Evolutionary conservation across 1,140 invertebrate species (phyloP).

Genomic region (Drosophila tsacasi): DNA sequence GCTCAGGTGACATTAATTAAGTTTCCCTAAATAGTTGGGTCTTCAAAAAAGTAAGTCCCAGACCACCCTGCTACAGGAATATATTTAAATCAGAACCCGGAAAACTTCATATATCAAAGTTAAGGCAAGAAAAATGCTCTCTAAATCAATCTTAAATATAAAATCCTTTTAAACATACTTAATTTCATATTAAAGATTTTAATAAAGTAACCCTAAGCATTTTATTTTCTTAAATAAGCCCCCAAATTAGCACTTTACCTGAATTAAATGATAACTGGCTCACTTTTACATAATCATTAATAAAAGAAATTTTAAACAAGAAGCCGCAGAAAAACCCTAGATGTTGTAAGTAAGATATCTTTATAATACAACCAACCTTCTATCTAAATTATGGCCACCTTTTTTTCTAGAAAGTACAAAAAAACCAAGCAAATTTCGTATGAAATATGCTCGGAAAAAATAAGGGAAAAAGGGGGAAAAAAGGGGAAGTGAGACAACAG

Average conservation of each 20-base stretch:
- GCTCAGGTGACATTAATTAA: neutral
- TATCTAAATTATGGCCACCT: slow-evolving; percentile 11
- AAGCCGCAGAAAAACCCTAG: neutral
- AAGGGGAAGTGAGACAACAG: slow-evolving; percentile 38
- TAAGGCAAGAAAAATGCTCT: neutral
- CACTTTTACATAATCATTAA: slow-evolving; percentile 1
- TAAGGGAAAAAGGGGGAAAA: neutral
- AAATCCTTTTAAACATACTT: neutral
- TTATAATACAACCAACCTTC: slow-evolving; percentile 18
- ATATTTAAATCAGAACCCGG: neutral
- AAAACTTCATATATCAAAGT: neutral
- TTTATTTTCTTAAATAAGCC: no score
- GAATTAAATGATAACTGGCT: neutral
- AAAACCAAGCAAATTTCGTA: slow-evolving; percentile 35
- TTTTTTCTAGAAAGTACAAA: slow-evolving; percentile 18
- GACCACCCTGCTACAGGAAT: neutral
- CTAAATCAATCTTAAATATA: neutral
- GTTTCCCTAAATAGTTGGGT: neutral
- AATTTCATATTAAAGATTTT: neutral
- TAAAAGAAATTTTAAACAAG: slow-evolving; percentile 4
- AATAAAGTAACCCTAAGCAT: no score
- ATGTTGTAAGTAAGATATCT: slow-evolving; percentile 7
- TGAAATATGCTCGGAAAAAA: slow-evolving; percentile 29
- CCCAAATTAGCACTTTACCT: neutral
- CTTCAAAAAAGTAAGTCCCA: neutral